These are phyloP conservation scores for Mythimna pallens DNA, from an alignment of 2,888 invertebrate genomes.

Conservation along the genomic window DNA sequence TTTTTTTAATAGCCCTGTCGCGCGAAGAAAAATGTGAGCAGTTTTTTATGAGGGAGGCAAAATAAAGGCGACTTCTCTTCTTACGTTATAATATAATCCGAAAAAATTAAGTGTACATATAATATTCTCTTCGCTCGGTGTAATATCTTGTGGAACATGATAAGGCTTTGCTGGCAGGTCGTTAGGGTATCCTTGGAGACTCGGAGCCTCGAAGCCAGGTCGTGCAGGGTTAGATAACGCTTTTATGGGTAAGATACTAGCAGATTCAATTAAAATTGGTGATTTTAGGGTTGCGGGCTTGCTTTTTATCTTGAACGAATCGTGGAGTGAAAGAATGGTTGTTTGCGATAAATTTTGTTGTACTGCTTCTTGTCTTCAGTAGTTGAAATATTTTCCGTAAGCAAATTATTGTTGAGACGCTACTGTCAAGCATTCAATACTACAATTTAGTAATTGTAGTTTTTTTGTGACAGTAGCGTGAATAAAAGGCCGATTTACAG, in stretches of 20 bases:
- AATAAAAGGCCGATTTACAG: background rate
- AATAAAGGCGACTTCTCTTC: slow-evolving; percentile 32
- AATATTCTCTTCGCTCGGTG: slow-evolving; percentile 42
- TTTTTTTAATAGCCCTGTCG: slow-evolving; percentile 50
- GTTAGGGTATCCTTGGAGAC: slow-evolving; percentile 58
- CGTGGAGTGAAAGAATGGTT: slow-evolving; percentile 33
- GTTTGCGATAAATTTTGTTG: slow-evolving; percentile 15
- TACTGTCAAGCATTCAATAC: too few species aligned
- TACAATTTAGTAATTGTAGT: background rate
- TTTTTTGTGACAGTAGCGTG: background rate
- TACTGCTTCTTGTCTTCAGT: background rate
- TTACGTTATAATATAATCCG: slow-evolving; percentile 47
- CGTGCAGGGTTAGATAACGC: slow-evolving; percentile 47
- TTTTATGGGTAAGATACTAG: slow-evolving; percentile 48
- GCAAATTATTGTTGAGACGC: background rate
- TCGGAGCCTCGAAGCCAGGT: slow-evolving; percentile 27
- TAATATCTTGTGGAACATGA: slow-evolving; percentile 49
- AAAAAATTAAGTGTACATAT: slow-evolving; percentile 52
- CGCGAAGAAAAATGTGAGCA: slow-evolving; percentile 49
- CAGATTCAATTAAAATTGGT: slow-evolving; percentile 57
- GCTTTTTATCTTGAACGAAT: slow-evolving; percentile 37
- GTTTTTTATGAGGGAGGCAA: slow-evolving; percentile 34
- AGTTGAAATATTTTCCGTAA: background rate
- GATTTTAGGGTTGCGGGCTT: slow-evolving; percentile 26
- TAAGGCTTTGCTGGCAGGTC: slow-evolving; percentile 60